Evolutionary conservation across 2,888 invertebrate species (phyloP), one percentile per base, ranked within the genome.

Genomic region (Dermolepida albohirtum): DNA sequence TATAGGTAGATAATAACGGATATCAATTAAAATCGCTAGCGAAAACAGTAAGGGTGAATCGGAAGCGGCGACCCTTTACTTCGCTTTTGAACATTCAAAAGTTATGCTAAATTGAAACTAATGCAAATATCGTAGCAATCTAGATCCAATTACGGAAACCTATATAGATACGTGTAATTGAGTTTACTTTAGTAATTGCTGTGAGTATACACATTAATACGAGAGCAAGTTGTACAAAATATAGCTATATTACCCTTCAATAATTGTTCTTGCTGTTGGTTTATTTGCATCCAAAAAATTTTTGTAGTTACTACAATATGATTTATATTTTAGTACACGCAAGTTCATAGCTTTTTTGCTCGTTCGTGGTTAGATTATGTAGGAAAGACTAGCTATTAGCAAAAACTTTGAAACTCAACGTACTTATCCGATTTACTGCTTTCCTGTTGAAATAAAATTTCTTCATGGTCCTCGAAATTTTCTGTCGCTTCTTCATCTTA

Each of bases 71-170:
- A 54, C 39, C 54, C 54, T 40, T 54, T 17, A 14, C 39, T 14
- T 34, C 34, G 39, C 14, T 39, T n/a, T 27, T 43, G 12, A 44
- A 44, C 59, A 14, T 29, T 29, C 44, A 59, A 59, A 59, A 59
- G 44, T 59, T 40, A 14, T 12, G 6, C 44, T 44, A 59, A 59
- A 59, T 59, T 59, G 59, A 47, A 44, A 59, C 59, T 59, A 59
- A 59, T 59, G 59, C 59, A 59, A 59, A 59, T 59, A 59, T 59
- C 59, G 29, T 29, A 59, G 59, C 44, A 40, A 54, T 54, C 59
- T 22, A 59, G 27, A 59, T 44, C 44, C 59, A 59, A 59, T 59
- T 59, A 57, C 17, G 59, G 44, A 59, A 59, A 43, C 59, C 59
- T 59, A 44, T 59, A 59, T 44, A 59, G 59, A 59, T 59, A 44